phyloP scores from a whole-genome alignment of 1,140 invertebrate genomes.

The Bactericera cockerelli region DNA sequence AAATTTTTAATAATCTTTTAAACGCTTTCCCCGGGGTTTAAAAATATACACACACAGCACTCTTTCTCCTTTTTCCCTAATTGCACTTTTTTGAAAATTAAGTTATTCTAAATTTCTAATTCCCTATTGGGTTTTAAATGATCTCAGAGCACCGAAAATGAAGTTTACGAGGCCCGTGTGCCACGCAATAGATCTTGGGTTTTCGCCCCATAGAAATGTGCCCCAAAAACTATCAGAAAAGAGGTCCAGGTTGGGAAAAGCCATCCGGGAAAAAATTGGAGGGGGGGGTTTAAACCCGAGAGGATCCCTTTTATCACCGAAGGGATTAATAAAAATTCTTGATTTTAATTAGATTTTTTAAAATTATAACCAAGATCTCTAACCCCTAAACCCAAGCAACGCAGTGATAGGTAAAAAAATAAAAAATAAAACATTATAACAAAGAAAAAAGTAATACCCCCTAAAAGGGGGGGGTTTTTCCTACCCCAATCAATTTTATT shows the following conservation, averaged over 20 bases:
- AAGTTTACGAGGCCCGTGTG: constrained; percentile 44
- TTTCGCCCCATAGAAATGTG: constrained; percentile 58
- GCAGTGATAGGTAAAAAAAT: no score
- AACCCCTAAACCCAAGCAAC: no score
- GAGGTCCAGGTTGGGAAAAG: constrained; percentile 68
- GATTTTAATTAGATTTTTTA: no score
- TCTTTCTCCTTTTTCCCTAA: not conserved
- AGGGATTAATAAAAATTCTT: no score
- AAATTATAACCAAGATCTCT: no score
- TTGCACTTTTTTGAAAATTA: not conserved
- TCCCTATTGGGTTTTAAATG: not conserved
- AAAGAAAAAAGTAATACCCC: no score
- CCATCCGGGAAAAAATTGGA: constrained; percentile 50
- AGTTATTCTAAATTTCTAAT: not conserved
- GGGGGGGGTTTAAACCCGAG: constrained; percentile 49
- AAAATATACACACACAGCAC: no score
- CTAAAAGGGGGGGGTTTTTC: no score
- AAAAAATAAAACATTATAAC: no score
- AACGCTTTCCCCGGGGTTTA: no score
- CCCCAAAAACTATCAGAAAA: constrained; percentile 50
- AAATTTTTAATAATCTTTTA: no score
- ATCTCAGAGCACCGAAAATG: constrained; percentile 29
- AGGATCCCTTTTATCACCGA: constrained; percentile 55
- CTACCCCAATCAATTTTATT: no score
- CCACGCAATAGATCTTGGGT: constrained; percentile 45